Evolutionary conservation across 2,113 vertebrate genomes (phyloP).

Genomic region (Pelvicachromis taeniatus): DNA sequence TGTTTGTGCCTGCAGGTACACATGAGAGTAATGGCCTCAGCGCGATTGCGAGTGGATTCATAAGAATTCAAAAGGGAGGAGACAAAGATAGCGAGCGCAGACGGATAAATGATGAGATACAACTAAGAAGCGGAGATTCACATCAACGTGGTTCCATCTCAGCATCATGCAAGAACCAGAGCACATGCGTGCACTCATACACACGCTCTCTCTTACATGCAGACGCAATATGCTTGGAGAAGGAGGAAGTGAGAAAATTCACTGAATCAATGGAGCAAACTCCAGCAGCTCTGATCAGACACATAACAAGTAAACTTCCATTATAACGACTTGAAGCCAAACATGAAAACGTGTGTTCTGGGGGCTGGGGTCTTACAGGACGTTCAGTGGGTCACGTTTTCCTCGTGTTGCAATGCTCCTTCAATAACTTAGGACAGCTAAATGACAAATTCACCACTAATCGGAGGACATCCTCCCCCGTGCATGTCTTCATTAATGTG

Average conservation of each 20-base stretch:
- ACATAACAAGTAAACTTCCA: not conserved
- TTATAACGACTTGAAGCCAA: not conserved
- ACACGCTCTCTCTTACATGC: not conserved
- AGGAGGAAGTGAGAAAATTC: conserved; percentile 7
- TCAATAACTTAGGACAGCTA: not conserved
- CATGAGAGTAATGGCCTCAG: not conserved
- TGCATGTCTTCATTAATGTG: not conserved
- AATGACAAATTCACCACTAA: not conserved
- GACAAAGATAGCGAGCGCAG: not conserved
- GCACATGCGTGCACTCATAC: not conserved
- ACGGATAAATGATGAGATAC: conserved; percentile 9
- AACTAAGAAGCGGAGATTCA: not conserved
- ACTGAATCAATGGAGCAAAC: conserved; percentile 34
- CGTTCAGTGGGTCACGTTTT: not conserved
- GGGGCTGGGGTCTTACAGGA: not conserved
- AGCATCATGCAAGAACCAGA: conserved; percentile 30
- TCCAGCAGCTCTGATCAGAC: not conserved
- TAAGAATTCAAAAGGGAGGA: not conserved
- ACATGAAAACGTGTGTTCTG: not conserved
- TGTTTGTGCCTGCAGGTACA: conserved; percentile 11
- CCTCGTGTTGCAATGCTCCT: not conserved
- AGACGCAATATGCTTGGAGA: not conserved
- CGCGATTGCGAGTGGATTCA: not conserved
- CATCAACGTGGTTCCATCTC: not conserved
- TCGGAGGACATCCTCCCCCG: not conserved